Evolutionary conservation across 1,140 invertebrate genomes (phyloP).

Genomic region (Condylostylus longicornis): DNA sequence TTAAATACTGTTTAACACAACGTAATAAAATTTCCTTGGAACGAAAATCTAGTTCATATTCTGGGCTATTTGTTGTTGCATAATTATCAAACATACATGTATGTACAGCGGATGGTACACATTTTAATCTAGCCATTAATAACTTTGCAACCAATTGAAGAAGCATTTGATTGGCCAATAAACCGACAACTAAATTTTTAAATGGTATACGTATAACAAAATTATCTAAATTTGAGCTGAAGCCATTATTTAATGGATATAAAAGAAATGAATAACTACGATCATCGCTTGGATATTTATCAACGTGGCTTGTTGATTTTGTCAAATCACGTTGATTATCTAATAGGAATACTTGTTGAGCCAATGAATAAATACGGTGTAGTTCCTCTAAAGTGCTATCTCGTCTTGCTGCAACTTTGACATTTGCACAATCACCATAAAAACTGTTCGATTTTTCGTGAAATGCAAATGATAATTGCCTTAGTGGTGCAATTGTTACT

Average conservation of each 20-base stretch:
- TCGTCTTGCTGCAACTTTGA: slow-evolving; percentile 78
- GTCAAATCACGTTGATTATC: slow-evolving; percentile 32
- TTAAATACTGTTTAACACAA: slow-evolving; percentile 65
- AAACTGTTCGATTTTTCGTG: slow-evolving; percentile 80
- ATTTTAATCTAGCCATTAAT: slow-evolving; percentile 50
- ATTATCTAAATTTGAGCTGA: slow-evolving; percentile 59
- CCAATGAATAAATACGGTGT: slow-evolving; percentile 65
- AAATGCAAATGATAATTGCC: slow-evolving; percentile 75
- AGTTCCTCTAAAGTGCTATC: slow-evolving; percentile 70
- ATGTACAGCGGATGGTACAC: slow-evolving; percentile 29
- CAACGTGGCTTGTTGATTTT: slow-evolving; percentile 9
- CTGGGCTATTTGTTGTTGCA: slow-evolving; percentile 34
- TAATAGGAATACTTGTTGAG: slow-evolving; percentile 61
- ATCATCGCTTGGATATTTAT: slow-evolving; percentile 43
- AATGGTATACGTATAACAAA: slow-evolving; percentile 72
- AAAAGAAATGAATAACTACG: slow-evolving; percentile 81
- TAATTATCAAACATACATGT: slow-evolving; percentile 30
- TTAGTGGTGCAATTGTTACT: slow-evolving; percentile 65
- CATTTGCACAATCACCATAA: slow-evolving; percentile 80
- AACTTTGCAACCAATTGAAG: slow-evolving; percentile 78
- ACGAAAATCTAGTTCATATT: slow-evolving; percentile 38
- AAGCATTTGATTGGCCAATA: slow-evolving; percentile 80
- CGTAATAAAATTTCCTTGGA: slow-evolving; percentile 45
- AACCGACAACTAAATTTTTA: slow-evolving; percentile 67
- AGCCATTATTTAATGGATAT: slow-evolving; percentile 60